phyloP scores from a whole-genome alignment of 2,797 vertebrate species.

The Mycteria americana region DNA sequence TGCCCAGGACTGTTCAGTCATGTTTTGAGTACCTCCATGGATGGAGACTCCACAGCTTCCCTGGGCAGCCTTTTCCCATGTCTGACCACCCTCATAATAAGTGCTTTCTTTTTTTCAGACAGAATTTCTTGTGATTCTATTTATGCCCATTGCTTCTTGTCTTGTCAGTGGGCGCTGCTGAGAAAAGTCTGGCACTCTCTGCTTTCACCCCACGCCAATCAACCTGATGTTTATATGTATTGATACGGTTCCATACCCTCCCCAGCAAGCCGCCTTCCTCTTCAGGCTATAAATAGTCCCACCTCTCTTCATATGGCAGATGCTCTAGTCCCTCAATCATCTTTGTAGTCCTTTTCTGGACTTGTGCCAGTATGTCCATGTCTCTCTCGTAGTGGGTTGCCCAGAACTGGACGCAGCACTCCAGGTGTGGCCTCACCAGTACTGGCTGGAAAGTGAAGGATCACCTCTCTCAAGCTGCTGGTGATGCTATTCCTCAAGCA shows the following conservation, averaged over 20 bases:
- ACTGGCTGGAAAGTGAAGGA: neutral
- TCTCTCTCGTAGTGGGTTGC: neutral
- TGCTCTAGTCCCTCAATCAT: neutral
- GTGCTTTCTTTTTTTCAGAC: neutral
- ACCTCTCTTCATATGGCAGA: neutral
- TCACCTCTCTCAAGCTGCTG: neutral
- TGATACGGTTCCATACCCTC: neutral
- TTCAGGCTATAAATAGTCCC: neutral
- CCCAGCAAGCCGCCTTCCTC: neutral
- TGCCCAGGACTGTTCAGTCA: neutral
- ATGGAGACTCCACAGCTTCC: neutral
- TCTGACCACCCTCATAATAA: neutral
- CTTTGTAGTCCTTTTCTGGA: neutral
- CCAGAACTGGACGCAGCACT: neutral
- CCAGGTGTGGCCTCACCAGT: neutral
- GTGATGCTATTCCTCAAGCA: neutral
- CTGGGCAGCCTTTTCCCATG: neutral
- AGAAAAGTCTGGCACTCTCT: neutral
- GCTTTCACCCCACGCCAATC: neutral
- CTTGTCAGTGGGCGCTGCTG: neutral
- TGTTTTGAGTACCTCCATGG: neutral
- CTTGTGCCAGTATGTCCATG: rapidly evolving
- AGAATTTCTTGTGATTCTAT: neutral
- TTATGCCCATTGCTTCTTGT: neutral
- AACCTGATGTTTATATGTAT: neutral